Percentiles rank a stretch among this genome's conserved stretches.
Evolutionary conservation across 53 echinoderm and acorn worm species (phyloP).

Genomic region (Astropecten irregularis): DNA sequence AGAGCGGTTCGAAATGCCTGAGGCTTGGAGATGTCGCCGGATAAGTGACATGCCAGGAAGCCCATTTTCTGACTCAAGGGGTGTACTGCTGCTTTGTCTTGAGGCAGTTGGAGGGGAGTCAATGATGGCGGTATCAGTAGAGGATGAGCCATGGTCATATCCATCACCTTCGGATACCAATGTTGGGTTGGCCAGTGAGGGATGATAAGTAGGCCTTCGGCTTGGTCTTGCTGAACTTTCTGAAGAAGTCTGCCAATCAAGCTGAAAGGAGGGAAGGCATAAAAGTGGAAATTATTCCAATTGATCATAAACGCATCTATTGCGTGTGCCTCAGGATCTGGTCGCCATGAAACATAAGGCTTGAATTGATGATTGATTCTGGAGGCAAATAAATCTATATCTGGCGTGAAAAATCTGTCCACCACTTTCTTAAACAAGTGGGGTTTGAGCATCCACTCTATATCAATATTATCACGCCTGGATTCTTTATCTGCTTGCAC

Average conservation of each 20-base stretch:
- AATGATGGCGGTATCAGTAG: slow-evolving; percentile 21
- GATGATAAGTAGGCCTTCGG: no score
- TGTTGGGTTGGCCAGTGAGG: slow-evolving; percentile 50
- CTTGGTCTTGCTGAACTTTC: no score
- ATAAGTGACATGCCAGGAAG: slow-evolving; percentile 28
- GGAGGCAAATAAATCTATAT: slow-evolving; percentile 59
- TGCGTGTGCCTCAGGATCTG: slow-evolving; percentile 45
- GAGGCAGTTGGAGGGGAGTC: slow-evolving; percentile 20
- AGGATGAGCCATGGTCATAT: slow-evolving; percentile 47
- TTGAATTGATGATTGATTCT: slow-evolving; percentile 47
- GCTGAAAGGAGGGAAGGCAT: slow-evolving; percentile 62
- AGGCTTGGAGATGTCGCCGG: slow-evolving; percentile 1
- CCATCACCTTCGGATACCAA: slow-evolving; percentile 46
- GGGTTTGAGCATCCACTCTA: no score
- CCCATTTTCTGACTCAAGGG: slow-evolving; percentile 4
- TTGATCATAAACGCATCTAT: slow-evolving; percentile 47
- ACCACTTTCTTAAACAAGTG: no score
- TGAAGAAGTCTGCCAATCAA: no score
- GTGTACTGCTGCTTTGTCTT: slow-evolving; percentile 6
- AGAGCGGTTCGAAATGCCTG: slow-evolving; percentile 31
- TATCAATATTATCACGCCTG: no score
- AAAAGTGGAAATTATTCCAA: slow-evolving; percentile 22
- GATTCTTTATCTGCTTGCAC: slow-evolving; percentile 42
- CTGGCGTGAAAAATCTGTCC: slow-evolving; percentile 20
- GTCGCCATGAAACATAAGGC: slow-evolving; percentile 40